phyloP scores from a whole-genome alignment of 2,797 vertebrate genomes.

The Rhodeus uyekii region DNA sequence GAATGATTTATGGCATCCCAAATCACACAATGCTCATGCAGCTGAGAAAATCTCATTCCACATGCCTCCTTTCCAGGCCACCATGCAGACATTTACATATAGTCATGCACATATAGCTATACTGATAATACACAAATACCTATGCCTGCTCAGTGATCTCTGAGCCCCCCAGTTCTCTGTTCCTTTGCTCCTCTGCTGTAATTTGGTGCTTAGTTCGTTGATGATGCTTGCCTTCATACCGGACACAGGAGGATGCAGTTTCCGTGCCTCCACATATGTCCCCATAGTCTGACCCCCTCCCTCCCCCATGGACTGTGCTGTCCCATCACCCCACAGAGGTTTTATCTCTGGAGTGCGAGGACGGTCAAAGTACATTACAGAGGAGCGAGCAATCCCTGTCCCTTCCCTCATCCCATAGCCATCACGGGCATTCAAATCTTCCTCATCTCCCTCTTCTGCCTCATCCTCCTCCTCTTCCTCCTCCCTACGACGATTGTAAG shows the following conservation, averaged over 20 bases:
- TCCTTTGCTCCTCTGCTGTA: slow-evolving; percentile 83
- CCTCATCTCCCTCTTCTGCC: slow-evolving; percentile 65
- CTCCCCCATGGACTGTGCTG: slow-evolving; percentile 57
- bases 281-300: slow-evolving; percentile 57
- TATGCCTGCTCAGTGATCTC: slow-evolving; percentile 82
- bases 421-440: slow-evolving; percentile 61
- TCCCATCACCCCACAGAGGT: slow-evolving; percentile 75
- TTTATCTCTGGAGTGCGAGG: slow-evolving; percentile 80
- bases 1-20: neutral
- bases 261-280: slow-evolving; percentile 74
- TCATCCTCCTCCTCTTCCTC: slow-evolving; percentile 74
- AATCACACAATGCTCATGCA: slow-evolving; percentile 34
- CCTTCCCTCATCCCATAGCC: slow-evolving; percentile 70
- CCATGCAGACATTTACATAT: neutral
- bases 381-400: slow-evolving; percentile 74
- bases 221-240: slow-evolving; percentile 92
- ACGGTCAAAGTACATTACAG: slow-evolving; percentile 78
- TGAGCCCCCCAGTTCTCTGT: slow-evolving; percentile 78
- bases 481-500: slow-evolving; percentile 74
- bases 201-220: slow-evolving; percentile 89
- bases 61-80: slow-evolving; percentile 25
- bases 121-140: slow-evolving; percentile 70
- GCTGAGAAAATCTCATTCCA: slow-evolving; percentile 4
- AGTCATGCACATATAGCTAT: slow-evolving; percentile 12
- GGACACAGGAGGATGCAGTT: slow-evolving; percentile 78